phyloP scores from a whole-genome alignment of 2,797 vertebrate genomes.

The Microctenopoma stevenorrisi region DNA sequence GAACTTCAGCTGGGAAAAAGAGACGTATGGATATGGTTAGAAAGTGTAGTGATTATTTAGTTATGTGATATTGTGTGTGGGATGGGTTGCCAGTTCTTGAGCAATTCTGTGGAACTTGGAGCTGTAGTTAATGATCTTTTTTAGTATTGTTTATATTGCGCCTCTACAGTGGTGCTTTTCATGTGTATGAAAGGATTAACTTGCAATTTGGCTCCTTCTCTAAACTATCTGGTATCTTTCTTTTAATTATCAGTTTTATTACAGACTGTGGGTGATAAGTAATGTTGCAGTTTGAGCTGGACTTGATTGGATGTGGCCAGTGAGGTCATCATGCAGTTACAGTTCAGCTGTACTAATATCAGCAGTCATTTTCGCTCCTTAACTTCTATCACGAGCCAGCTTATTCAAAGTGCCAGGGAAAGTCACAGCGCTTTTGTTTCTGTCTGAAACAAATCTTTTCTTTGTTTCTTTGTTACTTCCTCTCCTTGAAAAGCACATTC shows the following conservation, averaged over 20 bases:
- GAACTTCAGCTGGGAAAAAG: conserved; percentile 40
- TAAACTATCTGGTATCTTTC: conserved; percentile 24
- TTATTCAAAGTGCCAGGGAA: neutral
- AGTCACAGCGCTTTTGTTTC: neutral
- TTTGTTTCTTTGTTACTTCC: neutral
- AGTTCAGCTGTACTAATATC: conserved; percentile 68
- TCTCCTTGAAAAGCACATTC: neutral
- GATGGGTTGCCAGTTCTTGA: conserved; percentile 34
- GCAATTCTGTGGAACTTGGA: conserved; percentile 39
- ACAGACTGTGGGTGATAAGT: conserved; percentile 50
- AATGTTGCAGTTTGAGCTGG: conserved; percentile 26
- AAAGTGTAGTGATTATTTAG: conserved; percentile 30
- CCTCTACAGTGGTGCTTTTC: conserved; percentile 12
- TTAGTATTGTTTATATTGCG: conserved; percentile 38
- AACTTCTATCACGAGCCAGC: neutral
- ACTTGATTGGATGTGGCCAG: conserved; percentile 70
- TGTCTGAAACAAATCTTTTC: neutral
- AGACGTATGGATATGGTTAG: conserved; percentile 29
- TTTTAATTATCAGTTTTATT: conserved; percentile 58
- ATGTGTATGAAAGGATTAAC: conserved; percentile 29
- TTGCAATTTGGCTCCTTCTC: conserved; percentile 32
- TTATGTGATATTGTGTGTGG: conserved; percentile 19
- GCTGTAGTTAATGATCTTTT: conserved; percentile 51
- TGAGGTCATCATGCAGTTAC: conserved; percentile 67
- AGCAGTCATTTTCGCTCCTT: conserved; percentile 32